Evolutionary conservation across 2,888 invertebrate species (phyloP), one percentile per base, ranked within the genome.

Genomic region (Lycocerus yunnanus): DNA sequence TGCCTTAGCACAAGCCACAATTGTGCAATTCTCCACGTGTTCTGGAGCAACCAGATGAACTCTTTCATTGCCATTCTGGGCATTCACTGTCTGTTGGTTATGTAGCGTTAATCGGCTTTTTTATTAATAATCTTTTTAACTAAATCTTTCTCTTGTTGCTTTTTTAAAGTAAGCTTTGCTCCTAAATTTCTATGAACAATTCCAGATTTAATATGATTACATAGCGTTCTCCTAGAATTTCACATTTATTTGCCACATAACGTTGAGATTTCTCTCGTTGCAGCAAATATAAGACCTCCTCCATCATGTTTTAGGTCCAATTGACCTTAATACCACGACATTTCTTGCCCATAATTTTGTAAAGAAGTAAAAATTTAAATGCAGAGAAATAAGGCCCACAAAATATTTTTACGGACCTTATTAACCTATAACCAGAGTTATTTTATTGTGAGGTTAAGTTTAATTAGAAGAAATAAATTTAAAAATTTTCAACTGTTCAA

Each of bases 21-120:
- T 72, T 14, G 72, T 72, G 3, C 21, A 15, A 20, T 67, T 72
- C 68, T 72, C 72, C 14, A 43, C 63, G 13, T 18, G 63, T 16
- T 63, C 63, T 63, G 15, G 63, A 4, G 63, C 63, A 14, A 63
- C 63, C 4, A 63, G 63, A 5, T 63, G 15, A 16, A 15, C 63
- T 16, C 9, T 63, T 63, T 63, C 15, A 16, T 15, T 63, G 2
- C 10, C 2, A 15, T 63, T 63, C 1, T n/a, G n/a, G n/a, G n/a
- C n/a, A 63, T 15, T 2, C 2, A 63, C 63, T 2, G 16, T 15
- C 16, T 15, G 63, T 13, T 63, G 15, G 16, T 63, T 15, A 15
- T 63, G 63, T 13, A 15, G 13, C 2, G 16, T 63, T 10, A 63
- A 16, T 63, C 63, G n/a, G n/a, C 18, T 18, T 3, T 18, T 18